Conservation (phyloP, 2,113 vertebrate genomes). For the Otus sunia region DNA sequence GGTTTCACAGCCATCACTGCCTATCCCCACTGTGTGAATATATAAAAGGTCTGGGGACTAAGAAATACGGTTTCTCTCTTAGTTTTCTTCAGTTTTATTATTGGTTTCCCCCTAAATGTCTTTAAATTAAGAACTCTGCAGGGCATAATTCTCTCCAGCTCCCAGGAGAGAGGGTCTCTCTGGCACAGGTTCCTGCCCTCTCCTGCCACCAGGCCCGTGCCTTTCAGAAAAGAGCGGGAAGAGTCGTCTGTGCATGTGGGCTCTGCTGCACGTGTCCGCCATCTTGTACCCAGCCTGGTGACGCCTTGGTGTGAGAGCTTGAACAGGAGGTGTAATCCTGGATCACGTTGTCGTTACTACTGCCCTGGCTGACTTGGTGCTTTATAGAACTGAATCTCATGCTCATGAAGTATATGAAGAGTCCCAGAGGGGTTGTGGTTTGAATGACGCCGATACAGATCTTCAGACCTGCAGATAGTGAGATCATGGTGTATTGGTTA, state of each 20-base stretch:
- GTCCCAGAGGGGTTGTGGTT: not conserved
- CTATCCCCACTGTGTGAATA: not conserved
- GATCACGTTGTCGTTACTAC: not conserved
- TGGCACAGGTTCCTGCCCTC: not conserved
- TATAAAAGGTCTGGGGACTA: not conserved
- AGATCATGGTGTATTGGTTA: not conserved
- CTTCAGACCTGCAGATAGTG: not conserved
- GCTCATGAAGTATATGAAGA: not conserved
- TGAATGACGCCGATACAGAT: not conserved
- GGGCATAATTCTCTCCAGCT: not conserved
- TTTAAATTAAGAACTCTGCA: not conserved
- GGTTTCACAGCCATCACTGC: conserved; percentile 9
- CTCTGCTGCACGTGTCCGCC: not conserved
- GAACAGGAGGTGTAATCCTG: not conserved
- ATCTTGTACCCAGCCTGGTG: not conserved
- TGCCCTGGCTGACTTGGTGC: not conserved
- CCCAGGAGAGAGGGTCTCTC: not conserved
- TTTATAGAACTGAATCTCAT: not conserved
- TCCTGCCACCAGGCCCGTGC: accelerated
- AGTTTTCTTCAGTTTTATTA: not conserved
- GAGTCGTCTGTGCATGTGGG: accelerated
- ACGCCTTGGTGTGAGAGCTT: not conserved
- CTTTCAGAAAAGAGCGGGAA: not conserved
- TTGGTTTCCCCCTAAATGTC: accelerated
- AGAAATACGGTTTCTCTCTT: not conserved